These are phyloP conservation scores for Etheostoma cragini DNA, from an alignment of 2,113 vertebrate genomes.

Conservation along the genomic window DNA sequence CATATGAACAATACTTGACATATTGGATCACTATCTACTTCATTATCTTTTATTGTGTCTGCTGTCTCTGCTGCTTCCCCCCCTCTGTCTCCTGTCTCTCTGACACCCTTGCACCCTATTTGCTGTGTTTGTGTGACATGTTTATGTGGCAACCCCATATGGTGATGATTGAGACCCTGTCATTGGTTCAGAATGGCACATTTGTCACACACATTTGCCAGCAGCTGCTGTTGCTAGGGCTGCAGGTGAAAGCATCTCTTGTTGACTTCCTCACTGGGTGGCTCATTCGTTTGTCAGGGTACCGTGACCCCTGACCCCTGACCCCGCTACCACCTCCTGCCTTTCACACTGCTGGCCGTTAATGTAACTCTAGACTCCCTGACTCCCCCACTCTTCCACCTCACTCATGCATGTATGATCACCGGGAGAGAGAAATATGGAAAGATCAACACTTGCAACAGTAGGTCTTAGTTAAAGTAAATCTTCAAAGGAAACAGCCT, in stretches of 20 bases:
- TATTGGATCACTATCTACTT: conserved; percentile 24
- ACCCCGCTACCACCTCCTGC: conserved; percentile 60
- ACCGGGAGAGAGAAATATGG: conserved; percentile 32
- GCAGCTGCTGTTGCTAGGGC: conserved; percentile 67
- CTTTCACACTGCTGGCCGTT: conserved; percentile 31
- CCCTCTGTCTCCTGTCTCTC: background rate
- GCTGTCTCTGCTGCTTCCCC: conserved; percentile 20
- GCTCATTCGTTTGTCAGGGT: conserved; percentile 75
- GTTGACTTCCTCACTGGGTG: conserved; percentile 77
- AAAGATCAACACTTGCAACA: conserved; percentile 46
- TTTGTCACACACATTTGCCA: conserved; percentile 81
- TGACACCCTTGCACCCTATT: conserved; percentile 33
- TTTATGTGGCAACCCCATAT: conserved; percentile 66
- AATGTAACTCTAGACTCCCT: conserved; percentile 58
- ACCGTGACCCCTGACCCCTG: conserved; percentile 73
- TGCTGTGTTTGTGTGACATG: conserved; percentile 57
- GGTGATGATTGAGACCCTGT: conserved; percentile 70
- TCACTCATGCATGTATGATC: conserved; percentile 30
- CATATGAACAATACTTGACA: conserved; percentile 11
- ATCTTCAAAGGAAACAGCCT: conserved; percentile 6
- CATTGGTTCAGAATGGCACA: conserved; percentile 71
- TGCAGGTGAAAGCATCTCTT: conserved; percentile 68
- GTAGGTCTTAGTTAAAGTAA: conserved; percentile 24
- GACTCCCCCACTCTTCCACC: background rate
- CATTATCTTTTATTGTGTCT: conserved; percentile 40